A percentile compares a stretch with the other conserved stretches of the same genome.
Conservation (phyloP, 2,113 vertebrate species). For the Etheostoma cragini region DNA sequence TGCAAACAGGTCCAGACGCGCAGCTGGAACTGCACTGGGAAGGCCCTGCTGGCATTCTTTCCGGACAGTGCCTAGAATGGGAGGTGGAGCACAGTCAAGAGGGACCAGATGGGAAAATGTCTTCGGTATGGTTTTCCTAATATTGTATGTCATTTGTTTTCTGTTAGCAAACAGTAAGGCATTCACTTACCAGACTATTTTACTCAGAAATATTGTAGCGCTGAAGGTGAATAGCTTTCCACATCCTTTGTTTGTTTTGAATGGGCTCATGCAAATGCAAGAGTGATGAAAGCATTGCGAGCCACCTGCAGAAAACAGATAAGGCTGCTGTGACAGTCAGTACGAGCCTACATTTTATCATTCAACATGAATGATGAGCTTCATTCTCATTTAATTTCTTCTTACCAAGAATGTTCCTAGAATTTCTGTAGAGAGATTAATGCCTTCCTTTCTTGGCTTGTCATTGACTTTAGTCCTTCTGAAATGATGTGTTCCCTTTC, state of each 20-base stretch:
- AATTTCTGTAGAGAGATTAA: neutral
- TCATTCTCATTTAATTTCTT: neutral
- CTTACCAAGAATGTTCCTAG: neutral
- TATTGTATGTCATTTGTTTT: neutral
- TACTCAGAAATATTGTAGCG: neutral
- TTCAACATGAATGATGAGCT: too few species aligned
- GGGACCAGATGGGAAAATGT: conserved; percentile 12
- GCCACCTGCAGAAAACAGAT: too few species aligned
- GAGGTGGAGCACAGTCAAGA: conserved; percentile 81
- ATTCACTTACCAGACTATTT: too few species aligned
- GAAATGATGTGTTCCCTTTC: neutral
- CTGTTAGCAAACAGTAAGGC: neutral
- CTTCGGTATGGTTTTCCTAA: conserved; percentile 26
- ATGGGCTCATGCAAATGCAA: neutral
- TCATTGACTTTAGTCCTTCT: neutral
- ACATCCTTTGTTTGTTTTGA: neutral
- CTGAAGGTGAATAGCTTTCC: neutral
- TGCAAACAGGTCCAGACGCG: conserved; percentile 57
- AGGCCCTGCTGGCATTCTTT: conserved; percentile 71
- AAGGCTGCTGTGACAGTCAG: neutral
- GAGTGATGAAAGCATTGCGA: neutral
- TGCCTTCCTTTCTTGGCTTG: neutral
- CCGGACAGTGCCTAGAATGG: conserved; percentile 86
- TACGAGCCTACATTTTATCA: neutral
- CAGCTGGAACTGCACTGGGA: conserved; percentile 82